Conservation (phyloP, 2,797 vertebrate species). For the Microctenopoma lineatum region DNA sequence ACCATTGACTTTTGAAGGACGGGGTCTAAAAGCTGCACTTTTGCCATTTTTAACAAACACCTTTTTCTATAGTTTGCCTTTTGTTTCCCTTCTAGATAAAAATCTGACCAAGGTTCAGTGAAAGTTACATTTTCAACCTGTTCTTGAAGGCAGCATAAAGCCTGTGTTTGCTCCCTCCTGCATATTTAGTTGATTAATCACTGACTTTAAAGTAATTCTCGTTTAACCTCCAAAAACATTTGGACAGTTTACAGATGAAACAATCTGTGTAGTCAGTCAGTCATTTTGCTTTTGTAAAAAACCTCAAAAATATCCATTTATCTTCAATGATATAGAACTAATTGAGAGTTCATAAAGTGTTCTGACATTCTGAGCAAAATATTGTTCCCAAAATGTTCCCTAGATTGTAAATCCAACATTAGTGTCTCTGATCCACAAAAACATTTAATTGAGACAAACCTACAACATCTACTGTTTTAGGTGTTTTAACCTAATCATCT, state of each 20-base stretch:
- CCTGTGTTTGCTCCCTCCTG: background rate
- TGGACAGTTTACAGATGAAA: background rate
- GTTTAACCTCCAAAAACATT: too few relatives aligned
- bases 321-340: too few relatives aligned
- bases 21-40: too few relatives aligned
- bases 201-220: background rate
- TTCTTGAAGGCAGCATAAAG: conserved; percentile 3
- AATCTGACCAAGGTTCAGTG: background rate
- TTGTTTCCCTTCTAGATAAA: background rate
- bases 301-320: too few relatives aligned
- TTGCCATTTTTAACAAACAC: too few relatives aligned
- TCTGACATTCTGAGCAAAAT: too few relatives aligned
- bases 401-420: background rate
- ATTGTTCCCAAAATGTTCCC: background rate
- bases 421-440: background rate
- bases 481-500: background rate
- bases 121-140: background rate
- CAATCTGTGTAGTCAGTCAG: too few relatives aligned
- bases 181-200: background rate
- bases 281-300: background rate
- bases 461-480: background rate
- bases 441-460: background rate
- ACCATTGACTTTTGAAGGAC: too few relatives aligned
- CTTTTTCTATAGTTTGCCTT: background rate
- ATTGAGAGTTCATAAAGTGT: background rate